Conservation (phyloP, 1,140 invertebrate species). For the Pachyrhynchus sulphureomaculatus region DNA sequence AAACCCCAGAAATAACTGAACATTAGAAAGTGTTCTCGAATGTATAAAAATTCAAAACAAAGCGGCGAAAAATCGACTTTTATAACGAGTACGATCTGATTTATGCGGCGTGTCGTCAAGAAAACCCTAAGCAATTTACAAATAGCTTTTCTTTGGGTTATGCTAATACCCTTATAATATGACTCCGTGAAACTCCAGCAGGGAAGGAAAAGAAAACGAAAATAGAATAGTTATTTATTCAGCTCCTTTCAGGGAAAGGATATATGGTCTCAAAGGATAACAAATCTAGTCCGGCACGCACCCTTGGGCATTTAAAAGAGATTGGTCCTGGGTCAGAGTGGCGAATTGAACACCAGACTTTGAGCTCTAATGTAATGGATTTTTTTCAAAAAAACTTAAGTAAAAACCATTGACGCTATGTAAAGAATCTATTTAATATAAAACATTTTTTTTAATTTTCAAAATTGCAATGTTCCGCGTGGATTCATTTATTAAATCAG, state of each 20-base stretch:
- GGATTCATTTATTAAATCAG: too few species aligned
- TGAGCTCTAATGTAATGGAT: constrained; percentile 19
- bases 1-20: too few species aligned
- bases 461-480: too few species aligned
- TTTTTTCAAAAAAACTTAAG: background rate
- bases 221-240: constrained; percentile 36
- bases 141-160: constrained; percentile 32
- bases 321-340: constrained; percentile 30
- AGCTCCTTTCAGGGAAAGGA: constrained; percentile 27
- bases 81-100: constrained; percentile 6
- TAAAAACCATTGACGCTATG: too few species aligned
- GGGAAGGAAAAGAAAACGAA: constrained; percentile 23
- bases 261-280: constrained; percentile 35
- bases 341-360: constrained; percentile 22
- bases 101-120: constrained; percentile 14
- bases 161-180: constrained; percentile 32
- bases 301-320: constrained; percentile 34
- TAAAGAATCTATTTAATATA: too few species aligned
- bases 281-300: constrained; percentile 31
- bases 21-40: too few species aligned
- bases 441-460: too few species aligned
- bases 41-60: too few species aligned
- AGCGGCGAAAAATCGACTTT: background rate
- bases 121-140: constrained; percentile 32
- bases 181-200: constrained; percentile 16